These are phyloP conservation scores for Antitype chi DNA, from an alignment of 2,888 invertebrate genomes.

Conservation along the genomic window DNA sequence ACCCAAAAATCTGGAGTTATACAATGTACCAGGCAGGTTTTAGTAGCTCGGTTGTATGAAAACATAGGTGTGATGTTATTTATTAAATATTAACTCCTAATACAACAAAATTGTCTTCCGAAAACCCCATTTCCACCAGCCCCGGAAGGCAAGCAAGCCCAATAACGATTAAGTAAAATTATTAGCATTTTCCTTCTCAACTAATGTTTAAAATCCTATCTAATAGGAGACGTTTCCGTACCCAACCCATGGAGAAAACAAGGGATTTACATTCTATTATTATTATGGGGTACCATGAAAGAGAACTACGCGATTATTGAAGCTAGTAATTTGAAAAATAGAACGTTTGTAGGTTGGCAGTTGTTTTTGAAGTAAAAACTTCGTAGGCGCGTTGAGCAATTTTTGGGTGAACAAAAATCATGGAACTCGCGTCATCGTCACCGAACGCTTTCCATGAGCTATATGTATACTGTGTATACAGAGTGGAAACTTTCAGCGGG, in stretches of 20 bases:
- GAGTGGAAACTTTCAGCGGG: too few relatives aligned
- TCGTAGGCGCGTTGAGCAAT: too few relatives aligned
- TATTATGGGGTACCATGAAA: conserved; percentile 31
- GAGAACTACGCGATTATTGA: conserved; percentile 32
- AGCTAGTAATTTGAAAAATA: conserved; percentile 28
- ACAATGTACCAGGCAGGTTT: not conserved
- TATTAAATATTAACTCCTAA: too few relatives aligned
- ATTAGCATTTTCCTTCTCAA: conserved; percentile 49
- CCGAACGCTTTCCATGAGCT: too few relatives aligned
- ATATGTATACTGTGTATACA: too few relatives aligned
- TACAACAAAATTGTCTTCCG: not conserved
- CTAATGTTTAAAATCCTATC: conserved; percentile 52
- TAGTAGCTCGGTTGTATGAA: too few relatives aligned
- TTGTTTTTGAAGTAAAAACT: not conserved
- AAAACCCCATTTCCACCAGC: conserved; percentile 5
- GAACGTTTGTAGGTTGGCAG: conserved; percentile 11
- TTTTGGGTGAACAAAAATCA: too few relatives aligned
- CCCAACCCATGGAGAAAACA: conserved; percentile 47
- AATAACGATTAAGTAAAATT: conserved; percentile 46
- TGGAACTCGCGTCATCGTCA: too few relatives aligned
- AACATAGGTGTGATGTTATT: not conserved
- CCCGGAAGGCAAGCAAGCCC: conserved; percentile 7
- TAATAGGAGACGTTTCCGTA: conserved; percentile 49
- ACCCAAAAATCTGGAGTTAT: not conserved
- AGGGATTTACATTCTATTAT: conserved; percentile 48